A percentile compares a stretch with the other conserved stretches of the same genome.
phyloP scores from a whole-genome alignment of 2,113 vertebrate species.

The Rafetus swinhoei region DNA sequence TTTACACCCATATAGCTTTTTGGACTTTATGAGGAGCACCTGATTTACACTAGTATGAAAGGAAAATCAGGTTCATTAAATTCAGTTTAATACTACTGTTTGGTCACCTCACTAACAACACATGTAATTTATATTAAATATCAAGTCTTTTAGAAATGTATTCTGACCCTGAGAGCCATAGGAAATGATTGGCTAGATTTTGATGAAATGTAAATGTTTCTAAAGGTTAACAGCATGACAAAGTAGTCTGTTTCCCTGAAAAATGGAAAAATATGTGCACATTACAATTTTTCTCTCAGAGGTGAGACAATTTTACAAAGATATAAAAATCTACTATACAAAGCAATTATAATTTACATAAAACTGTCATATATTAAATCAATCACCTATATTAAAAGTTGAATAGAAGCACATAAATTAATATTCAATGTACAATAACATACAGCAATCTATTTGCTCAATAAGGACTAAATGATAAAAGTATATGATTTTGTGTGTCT shows the following conservation, averaged over 20 bases:
- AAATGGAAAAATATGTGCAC: constrained; percentile 4
- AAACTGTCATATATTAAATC: not conserved
- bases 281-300: not conserved
- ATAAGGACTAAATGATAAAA: not conserved
- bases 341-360: not conserved
- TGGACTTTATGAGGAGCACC: not conserved
- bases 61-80: not conserved
- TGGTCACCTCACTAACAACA: not conserved
- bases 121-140: not conserved
- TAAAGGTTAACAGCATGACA: not conserved
- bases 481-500: not conserved
- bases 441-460: not conserved
- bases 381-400: not conserved
- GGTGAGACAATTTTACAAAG: not conserved
- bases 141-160: not conserved
- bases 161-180: not conserved
- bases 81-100: not conserved
- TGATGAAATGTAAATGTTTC: not conserved
- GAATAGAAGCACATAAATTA: not conserved
- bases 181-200: not conserved
- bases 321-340: not conserved
- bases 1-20: not conserved
- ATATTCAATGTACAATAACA: not conserved
- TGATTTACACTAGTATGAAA: not conserved
- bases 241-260: not conserved